These are phyloP conservation scores for Chamaetylas fuelleborni DNA, from an alignment of 2,113 vertebrate species.

Conservation along the genomic window DNA sequence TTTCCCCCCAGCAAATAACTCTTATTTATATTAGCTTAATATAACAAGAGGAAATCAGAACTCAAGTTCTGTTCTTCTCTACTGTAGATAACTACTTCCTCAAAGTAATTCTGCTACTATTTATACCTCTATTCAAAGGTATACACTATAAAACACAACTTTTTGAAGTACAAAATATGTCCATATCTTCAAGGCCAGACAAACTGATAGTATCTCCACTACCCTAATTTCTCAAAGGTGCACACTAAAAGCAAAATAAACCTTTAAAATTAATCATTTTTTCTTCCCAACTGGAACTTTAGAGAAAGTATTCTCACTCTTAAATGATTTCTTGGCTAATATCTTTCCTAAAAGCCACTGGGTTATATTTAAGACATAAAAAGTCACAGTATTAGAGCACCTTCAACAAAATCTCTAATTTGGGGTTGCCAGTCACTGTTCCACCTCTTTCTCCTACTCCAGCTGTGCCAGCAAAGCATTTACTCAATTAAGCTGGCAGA, in stretches of 20 bases:
- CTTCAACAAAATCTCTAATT: background rate
- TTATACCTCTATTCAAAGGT: background rate
- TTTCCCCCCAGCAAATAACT: background rate
- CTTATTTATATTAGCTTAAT: background rate
- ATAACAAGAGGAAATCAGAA: background rate
- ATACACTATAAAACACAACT: background rate
- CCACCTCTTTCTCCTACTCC: background rate
- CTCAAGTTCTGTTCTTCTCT: background rate
- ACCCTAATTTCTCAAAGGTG: background rate
- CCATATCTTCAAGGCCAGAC: background rate
- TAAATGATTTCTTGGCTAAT: background rate
- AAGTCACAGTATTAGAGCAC: background rate
- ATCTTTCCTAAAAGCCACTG: background rate
- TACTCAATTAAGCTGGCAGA: background rate
- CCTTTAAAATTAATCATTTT: background rate
- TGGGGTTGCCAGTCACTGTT: background rate
- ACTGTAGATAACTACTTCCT: background rate
- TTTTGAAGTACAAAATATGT: background rate
- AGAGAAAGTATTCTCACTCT: background rate
- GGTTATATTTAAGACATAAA: background rate
- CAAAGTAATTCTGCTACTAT: background rate
- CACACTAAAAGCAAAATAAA: background rate
- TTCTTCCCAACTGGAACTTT: background rate
- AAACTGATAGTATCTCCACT: background rate
- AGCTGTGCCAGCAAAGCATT: background rate